Conservation (phyloP, 1,140 invertebrate species). For the Mamestra configurata region DNA sequence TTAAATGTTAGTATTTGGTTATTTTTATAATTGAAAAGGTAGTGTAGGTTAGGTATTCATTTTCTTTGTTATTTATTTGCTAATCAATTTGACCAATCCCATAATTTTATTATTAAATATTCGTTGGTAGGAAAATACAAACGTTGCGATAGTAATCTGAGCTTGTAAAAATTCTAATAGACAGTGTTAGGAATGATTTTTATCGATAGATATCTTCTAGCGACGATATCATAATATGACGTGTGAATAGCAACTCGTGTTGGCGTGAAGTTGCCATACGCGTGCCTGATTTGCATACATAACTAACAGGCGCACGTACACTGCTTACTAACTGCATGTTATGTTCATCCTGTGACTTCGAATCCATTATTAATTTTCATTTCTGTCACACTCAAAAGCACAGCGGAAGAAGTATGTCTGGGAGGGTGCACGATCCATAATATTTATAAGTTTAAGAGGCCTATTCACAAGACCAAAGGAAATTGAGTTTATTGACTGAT, state of each 20-base stretch:
- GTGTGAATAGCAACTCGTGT: constrained; percentile 29
- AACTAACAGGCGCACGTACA: constrained; percentile 52
- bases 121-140: too few species aligned
- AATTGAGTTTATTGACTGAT: background rate
- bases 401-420: constrained; percentile 28
- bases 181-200: background rate
- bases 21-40: too few species aligned
- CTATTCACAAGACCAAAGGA: background rate
- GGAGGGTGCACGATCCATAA: background rate
- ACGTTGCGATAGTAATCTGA: background rate
- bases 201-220: constrained; percentile 1
- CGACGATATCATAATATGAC: constrained; percentile 29
- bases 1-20: too few species aligned
- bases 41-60: too few species aligned
- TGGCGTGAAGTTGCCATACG: constrained; percentile 55
- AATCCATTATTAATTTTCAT: constrained; percentile 39
- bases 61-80: too few species aligned
- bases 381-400: constrained; percentile 13
- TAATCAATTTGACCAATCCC: too few species aligned
- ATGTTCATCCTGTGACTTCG: constrained; percentile 39
- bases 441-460: background rate
- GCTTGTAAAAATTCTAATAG: background rate
- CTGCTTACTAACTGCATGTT: constrained; percentile 50
- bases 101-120: too few species aligned
- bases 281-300: constrained; percentile 61